These are phyloP conservation scores for Xenopus laevis DNA, from an alignment of 2,113 vertebrate species.

Conservation along the genomic window DNA sequence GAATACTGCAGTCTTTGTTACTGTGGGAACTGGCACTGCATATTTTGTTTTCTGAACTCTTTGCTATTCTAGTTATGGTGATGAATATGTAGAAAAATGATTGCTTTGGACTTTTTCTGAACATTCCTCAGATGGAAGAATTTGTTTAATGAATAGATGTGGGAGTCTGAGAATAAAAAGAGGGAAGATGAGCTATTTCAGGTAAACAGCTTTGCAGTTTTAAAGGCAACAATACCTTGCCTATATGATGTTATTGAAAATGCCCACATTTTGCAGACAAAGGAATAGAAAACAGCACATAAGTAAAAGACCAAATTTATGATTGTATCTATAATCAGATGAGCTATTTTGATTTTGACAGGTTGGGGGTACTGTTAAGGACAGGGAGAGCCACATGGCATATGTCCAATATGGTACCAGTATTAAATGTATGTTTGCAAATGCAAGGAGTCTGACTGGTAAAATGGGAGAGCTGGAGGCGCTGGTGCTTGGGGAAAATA, in stretches of 20 bases:
- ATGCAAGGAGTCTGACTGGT: no score
- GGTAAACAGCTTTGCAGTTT: slow-evolving; percentile 37
- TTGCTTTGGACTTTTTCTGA: slow-evolving; percentile 42
- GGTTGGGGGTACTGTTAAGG: no score
- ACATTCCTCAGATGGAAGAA: slow-evolving; percentile 36
- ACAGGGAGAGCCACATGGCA: no score
- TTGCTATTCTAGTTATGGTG: slow-evolving; percentile 22
- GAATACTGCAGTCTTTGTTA: slow-evolving; percentile 24
- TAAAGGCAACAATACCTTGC: slow-evolving; percentile 36
- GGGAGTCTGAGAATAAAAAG: slow-evolving; percentile 36
- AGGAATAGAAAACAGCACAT: slow-evolving; percentile 35
- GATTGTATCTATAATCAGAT: not conserved
- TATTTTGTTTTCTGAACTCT: slow-evolving; percentile 39
- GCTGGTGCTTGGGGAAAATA: no score
- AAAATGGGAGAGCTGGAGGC: no score
- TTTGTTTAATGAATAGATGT: slow-evolving; percentile 41
- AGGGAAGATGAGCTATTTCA: slow-evolving; percentile 31
- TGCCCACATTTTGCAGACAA: slow-evolving; percentile 12
- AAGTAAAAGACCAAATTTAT: slow-evolving; percentile 21
- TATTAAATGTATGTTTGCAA: no score
- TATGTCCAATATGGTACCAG: no score
- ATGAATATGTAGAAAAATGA: slow-evolving; percentile 40
- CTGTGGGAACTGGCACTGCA: slow-evolving; percentile 37
- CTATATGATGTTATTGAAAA: slow-evolving; percentile 13
- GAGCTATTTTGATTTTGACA: not conserved